phyloP scores from a whole-genome alignment of 2,888 invertebrate species.

The Hirtodrosophila alboralis region DNA sequence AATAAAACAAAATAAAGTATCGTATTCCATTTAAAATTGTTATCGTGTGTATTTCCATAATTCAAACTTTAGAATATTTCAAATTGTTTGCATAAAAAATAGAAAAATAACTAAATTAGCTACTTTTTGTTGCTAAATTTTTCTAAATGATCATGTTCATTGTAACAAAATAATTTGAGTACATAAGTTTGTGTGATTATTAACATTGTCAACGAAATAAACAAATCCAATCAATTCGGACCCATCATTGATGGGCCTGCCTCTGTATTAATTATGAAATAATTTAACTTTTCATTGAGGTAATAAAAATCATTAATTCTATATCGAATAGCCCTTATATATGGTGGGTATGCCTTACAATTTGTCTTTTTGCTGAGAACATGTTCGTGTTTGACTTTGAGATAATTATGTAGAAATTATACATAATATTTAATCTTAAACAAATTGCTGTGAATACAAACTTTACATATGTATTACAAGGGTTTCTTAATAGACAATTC shows the following conservation, averaged over 20 bases:
- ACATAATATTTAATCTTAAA: neutral
- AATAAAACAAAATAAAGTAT: neutral
- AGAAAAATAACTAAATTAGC: constrained; percentile 49
- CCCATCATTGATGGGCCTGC: neutral
- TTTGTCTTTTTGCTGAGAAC: neutral
- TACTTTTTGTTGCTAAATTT: constrained; percentile 37
- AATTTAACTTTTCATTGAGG: constrained; percentile 12
- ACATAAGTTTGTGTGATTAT: constrained; percentile 6
- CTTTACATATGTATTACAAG: constrained; percentile 2
- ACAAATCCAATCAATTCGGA: constrained; percentile 1
- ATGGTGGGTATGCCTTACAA: neutral
- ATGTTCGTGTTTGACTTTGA: neutral
- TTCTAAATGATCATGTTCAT: constrained; percentile 11
- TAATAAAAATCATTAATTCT: constrained; percentile 6
- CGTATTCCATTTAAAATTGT: constrained; percentile 2
- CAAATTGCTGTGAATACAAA: neutral
- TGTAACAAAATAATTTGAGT: constrained; percentile 19
- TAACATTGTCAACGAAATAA: constrained; percentile 1
- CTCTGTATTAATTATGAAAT: neutral
- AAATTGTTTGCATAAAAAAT: constrained; percentile 27
- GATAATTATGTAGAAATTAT: no score
- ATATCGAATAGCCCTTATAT: neutral
- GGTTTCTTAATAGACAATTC: neutral
- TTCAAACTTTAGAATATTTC: constrained; percentile 29
- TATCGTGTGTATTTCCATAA: constrained; percentile 18